Evolutionary conservation across 2,888 invertebrate genomes (phyloP).

Genomic region (Diaprepes abbreviatus): DNA sequence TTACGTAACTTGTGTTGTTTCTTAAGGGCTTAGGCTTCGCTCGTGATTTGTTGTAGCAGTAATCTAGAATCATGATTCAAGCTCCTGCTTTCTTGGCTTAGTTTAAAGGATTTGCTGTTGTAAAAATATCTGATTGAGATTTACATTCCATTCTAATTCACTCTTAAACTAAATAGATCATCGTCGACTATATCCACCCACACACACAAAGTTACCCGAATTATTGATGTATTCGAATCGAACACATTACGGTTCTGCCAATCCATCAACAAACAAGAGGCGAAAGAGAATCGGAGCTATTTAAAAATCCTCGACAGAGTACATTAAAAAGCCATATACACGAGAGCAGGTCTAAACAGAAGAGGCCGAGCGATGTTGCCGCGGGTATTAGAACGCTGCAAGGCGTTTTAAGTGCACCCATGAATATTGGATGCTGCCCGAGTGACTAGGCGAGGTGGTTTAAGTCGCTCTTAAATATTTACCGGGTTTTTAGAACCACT

Average conservation of each 20-base stretch:
- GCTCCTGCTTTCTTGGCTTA: no score
- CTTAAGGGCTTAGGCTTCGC: no score
- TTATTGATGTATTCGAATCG: slow-evolving; percentile 39
- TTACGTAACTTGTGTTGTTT: no score
- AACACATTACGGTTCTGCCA: slow-evolving; percentile 29
- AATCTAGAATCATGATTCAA: no score
- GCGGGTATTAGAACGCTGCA: slow-evolving; percentile 37
- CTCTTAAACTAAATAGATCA: not conserved
- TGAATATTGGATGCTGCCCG: slow-evolving; percentile 59
- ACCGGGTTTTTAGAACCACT: slow-evolving; percentile 54
- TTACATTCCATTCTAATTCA: no score
- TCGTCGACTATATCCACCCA: not conserved
- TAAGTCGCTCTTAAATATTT: slow-evolving; percentile 59
- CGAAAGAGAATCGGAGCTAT: slow-evolving; percentile 25
- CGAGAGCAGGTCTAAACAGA: slow-evolving; percentile 26
- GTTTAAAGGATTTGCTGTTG: no score
- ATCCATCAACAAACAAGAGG: slow-evolving; percentile 35
- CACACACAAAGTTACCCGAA: slow-evolving; percentile 14
- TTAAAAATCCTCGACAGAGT: slow-evolving; percentile 42
- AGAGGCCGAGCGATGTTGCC: slow-evolving; percentile 15
- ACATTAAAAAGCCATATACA: slow-evolving; percentile 48
- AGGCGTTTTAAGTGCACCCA: slow-evolving; percentile 51
- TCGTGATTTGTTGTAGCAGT: no score
- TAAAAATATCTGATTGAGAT: no score
- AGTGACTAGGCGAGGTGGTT: slow-evolving; percentile 55